Evolutionary conservation across 2,113 vertebrate species (phyloP).

Genomic region (Chitala chitala): DNA sequence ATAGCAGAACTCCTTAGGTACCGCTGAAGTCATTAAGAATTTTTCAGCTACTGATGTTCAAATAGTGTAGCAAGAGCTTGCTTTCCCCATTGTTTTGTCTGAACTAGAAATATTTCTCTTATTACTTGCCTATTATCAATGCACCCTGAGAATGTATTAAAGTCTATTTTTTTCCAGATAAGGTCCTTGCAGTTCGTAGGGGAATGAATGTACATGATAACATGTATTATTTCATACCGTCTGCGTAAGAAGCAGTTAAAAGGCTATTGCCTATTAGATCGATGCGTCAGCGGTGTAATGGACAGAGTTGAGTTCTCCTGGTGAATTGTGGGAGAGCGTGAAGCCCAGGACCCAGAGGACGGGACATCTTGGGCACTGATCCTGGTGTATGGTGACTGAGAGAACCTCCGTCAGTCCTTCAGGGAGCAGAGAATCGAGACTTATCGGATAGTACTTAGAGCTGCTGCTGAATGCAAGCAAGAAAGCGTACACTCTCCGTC

Average conservation of each 20-base stretch:
- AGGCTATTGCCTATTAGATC: not conserved
- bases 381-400: not conserved
- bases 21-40: not conserved
- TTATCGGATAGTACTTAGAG: not conserved
- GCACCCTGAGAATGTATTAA: conserved; percentile 6
- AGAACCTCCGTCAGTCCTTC: not conserved
- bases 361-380: not conserved
- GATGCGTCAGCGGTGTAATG: not conserved
- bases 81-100: not conserved
- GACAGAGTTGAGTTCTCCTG: not conserved
- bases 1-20: not conserved
- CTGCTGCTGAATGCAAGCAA: not conserved
- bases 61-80: too few relatives aligned
- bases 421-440: not conserved
- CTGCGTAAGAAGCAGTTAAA: not conserved
- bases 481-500: too few relatives aligned
- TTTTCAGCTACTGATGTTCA: too few relatives aligned
- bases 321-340: not conserved
- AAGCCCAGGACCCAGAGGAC: not conserved
- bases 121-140: conserved; percentile 4
- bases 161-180: conserved; percentile 7
- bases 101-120: not conserved
- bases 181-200: not conserved
- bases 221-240: not conserved
- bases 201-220: not conserved